These are phyloP conservation scores for Phaonia tiefii DNA, from an alignment of 2,888 invertebrate genomes.

Conservation along the genomic window DNA sequence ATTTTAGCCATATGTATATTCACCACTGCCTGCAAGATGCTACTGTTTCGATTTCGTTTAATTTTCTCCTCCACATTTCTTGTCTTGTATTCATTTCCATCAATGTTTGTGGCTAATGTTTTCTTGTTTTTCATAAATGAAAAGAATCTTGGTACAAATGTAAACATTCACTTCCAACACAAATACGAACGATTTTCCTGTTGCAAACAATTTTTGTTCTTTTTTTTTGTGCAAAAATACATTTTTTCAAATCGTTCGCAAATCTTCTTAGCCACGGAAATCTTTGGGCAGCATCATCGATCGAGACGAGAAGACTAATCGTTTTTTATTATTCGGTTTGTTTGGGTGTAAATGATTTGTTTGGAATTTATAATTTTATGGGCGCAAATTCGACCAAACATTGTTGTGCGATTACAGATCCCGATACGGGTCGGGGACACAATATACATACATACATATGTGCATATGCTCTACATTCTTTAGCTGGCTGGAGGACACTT, in stretches of 20 bases:
- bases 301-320: too few relatives aligned
- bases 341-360: conserved; percentile 39
- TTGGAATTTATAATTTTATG: conserved; percentile 26
- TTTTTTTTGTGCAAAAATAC: too few relatives aligned
- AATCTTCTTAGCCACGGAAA: too few relatives aligned
- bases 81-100: neutral
- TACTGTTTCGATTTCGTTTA: neutral
- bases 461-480: too few relatives aligned
- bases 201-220: neutral
- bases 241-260: too few relatives aligned
- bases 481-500: too few relatives aligned
- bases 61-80: too few relatives aligned
- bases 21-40: conserved; percentile 47
- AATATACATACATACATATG: too few relatives aligned
- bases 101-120: conserved; percentile 27
- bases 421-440: too few relatives aligned
- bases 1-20: conserved; percentile 41
- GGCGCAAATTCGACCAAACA: neutral
- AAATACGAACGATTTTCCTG: neutral
- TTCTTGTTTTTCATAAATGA: conserved; percentile 22
- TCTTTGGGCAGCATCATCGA: too few relatives aligned
- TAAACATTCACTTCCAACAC: conserved; percentile 14
- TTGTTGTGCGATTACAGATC: conserved; percentile 14
- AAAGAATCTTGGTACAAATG: conserved; percentile 22
- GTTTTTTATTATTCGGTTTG: neutral